Conservation (phyloP, 2,888 invertebrate species). For the Spialia ferax region DNA sequence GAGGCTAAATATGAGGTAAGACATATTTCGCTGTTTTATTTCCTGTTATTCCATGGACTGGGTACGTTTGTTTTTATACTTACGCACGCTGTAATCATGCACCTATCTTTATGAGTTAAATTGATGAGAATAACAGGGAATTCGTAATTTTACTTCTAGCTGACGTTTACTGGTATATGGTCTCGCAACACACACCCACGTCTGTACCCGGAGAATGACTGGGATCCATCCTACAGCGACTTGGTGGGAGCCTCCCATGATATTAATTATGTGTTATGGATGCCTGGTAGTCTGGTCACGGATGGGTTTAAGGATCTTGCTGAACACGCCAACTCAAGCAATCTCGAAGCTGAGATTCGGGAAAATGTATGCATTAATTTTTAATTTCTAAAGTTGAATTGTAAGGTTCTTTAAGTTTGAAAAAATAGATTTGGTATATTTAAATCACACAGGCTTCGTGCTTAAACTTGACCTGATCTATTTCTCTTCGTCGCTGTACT, state of each 20-base stretch:
- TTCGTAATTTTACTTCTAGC: constrained; percentile 48
- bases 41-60: too few species aligned
- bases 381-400: not conserved
- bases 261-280: constrained; percentile 68
- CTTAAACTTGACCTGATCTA: too few species aligned
- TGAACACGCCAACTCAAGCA: constrained; percentile 72
- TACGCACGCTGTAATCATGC: too few species aligned
- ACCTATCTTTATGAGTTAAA: too few species aligned
- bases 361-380: constrained; percentile 62
- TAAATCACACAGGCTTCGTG: not conserved
- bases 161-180: constrained; percentile 76
- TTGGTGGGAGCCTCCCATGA: constrained; percentile 75
- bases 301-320: constrained; percentile 71
- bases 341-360: constrained; percentile 71
- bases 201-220: constrained; percentile 74
- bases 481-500: not conserved
- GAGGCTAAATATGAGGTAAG: constrained; percentile 79
- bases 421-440: not conserved
- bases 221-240: constrained; percentile 74
- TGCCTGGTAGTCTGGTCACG: constrained; percentile 68
- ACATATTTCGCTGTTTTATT: not conserved
- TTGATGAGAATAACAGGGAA: too few species aligned
- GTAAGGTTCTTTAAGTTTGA: not conserved
- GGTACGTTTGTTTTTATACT: too few species aligned
- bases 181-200: constrained; percentile 76